Evolutionary conservation across 2,888 invertebrate species (phyloP).

Genomic region (Brenthis daphne): DNA sequence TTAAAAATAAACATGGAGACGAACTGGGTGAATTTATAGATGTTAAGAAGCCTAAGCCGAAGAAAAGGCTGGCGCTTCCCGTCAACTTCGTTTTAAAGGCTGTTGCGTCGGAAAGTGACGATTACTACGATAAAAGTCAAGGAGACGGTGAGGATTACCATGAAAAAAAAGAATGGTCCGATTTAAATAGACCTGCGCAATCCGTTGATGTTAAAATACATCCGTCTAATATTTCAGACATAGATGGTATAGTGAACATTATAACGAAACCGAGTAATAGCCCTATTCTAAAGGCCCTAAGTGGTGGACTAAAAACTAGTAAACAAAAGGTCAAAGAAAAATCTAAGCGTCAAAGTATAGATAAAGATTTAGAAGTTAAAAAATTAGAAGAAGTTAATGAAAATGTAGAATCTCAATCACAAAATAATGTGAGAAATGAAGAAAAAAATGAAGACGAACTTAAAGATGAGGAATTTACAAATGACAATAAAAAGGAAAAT

Average conservation of each 20-base stretch:
- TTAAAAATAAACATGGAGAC: conserved; percentile 70
- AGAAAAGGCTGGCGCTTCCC: conserved; percentile 69
- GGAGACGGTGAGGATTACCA: conserved; percentile 67
- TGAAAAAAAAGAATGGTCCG: conserved; percentile 73
- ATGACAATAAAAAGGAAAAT: conserved; percentile 28
- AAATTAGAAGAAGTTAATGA: conserved; percentile 21
- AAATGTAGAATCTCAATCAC: conserved; percentile 13
- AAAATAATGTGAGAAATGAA: background rate
- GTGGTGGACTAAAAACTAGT: conserved; percentile 18
- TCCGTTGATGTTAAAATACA: conserved; percentile 36
- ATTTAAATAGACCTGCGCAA: conserved; percentile 52
- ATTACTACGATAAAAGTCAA: conserved; percentile 63
- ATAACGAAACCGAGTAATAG: conserved; percentile 52
- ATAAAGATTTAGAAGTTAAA: conserved; percentile 11
- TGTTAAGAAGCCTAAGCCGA: conserved; percentile 60
- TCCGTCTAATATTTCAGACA: conserved; percentile 50
- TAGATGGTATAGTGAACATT: conserved; percentile 66
- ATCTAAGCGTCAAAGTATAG: conserved; percentile 30
- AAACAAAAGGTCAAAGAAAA: conserved; percentile 33
- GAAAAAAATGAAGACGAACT: conserved; percentile 33
- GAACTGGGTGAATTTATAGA: conserved; percentile 66
- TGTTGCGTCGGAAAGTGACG: conserved; percentile 60
- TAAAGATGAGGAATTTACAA: conserved; percentile 28
- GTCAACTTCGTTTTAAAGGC: conserved; percentile 62
- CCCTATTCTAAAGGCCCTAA: conserved; percentile 46